Evolutionary conservation across 1,140 invertebrate genomes (phyloP).

Genomic region (Drosophila suzukii): DNA sequence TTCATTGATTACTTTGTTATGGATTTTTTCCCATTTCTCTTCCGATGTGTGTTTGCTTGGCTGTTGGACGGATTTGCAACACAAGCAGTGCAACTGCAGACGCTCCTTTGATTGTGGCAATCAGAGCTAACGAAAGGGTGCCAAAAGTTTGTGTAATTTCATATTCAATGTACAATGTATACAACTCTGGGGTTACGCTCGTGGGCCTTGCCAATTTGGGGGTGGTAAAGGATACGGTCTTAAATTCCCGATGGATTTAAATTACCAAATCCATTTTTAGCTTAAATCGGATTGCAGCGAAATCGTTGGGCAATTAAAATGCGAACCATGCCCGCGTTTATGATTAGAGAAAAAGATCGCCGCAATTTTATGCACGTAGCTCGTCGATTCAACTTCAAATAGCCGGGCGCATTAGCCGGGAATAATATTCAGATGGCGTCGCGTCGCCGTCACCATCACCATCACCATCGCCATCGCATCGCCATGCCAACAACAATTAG

Average conservation of each 20-base stretch:
- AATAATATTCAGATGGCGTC: conserved; percentile 49
- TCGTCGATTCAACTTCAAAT: conserved; percentile 46
- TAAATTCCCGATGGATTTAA: conserved; percentile 6
- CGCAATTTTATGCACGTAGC: conserved; percentile 73
- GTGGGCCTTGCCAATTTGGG: background rate
- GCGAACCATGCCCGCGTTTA: conserved; percentile 55
- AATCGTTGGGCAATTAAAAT: conserved; percentile 59
- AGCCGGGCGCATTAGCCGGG: conserved; percentile 41
- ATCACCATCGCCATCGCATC: background rate
- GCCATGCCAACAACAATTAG: conserved; percentile 50
- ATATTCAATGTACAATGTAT: conserved; percentile 45
- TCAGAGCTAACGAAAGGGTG: conserved; percentile 56
- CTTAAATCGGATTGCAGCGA: conserved; percentile 6
- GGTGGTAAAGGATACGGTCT: conserved; percentile 4
- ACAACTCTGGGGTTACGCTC: conserved; percentile 3
- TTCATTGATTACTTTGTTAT: conserved; percentile 80
- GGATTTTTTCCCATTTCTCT: conserved; percentile 51
- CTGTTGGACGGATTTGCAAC: conserved; percentile 38
- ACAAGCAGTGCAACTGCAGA: conserved; percentile 21
- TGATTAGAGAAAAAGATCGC: conserved; percentile 67
- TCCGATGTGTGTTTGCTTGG: conserved; percentile 2
- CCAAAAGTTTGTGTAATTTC: conserved; percentile 55
- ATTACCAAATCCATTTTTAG: conserved; percentile 19
- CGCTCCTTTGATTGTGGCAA: conserved; percentile 63
- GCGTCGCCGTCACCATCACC: conserved; percentile 9